Conservation (phyloP, 2,113 vertebrate species). For the Pseudois nayaur region DNA sequence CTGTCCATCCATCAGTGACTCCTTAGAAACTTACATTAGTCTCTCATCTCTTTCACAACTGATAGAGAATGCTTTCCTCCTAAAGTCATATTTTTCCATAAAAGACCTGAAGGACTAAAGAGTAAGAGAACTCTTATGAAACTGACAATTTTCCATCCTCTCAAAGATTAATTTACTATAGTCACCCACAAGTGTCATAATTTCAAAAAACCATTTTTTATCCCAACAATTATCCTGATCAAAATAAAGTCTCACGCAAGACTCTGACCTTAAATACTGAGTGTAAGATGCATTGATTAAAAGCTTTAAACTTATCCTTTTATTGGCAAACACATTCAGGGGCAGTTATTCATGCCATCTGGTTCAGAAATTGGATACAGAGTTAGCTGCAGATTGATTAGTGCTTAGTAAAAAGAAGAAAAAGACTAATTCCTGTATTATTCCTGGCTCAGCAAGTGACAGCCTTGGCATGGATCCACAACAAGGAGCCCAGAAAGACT, state of each 20-base stretch:
- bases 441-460: slow-evolving; percentile 43
- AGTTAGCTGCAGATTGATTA: slow-evolving; percentile 65
- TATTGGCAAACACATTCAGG: slow-evolving; percentile 76
- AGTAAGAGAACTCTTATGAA: slow-evolving; percentile 31
- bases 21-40: neutral
- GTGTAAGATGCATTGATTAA: slow-evolving; percentile 64
- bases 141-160: slow-evolving; percentile 19
- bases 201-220: slow-evolving; percentile 55
- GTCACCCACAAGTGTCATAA: slow-evolving; percentile 21
- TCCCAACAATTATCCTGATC: slow-evolving; percentile 69
- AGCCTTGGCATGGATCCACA: slow-evolving; percentile 3
- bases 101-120: slow-evolving; percentile 7
- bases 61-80: neutral
- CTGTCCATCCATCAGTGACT: neutral
- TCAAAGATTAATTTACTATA: slow-evolving; percentile 41
- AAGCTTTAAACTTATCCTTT: slow-evolving; percentile 73
- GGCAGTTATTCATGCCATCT: slow-evolving; percentile 75
- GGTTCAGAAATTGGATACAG: slow-evolving; percentile 67
- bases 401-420: slow-evolving; percentile 51
- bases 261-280: slow-evolving; percentile 64
- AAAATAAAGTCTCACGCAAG: slow-evolving; percentile 58
- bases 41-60: neutral
- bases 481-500: slow-evolving; percentile 19
- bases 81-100: slow-evolving; percentile 26
- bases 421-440: slow-evolving; percentile 53